Percentiles rank a stretch among this genome's conserved stretches.
Conservation (phyloP, 2,888 invertebrate genomes). For the Diadegma fenestrale region DNA sequence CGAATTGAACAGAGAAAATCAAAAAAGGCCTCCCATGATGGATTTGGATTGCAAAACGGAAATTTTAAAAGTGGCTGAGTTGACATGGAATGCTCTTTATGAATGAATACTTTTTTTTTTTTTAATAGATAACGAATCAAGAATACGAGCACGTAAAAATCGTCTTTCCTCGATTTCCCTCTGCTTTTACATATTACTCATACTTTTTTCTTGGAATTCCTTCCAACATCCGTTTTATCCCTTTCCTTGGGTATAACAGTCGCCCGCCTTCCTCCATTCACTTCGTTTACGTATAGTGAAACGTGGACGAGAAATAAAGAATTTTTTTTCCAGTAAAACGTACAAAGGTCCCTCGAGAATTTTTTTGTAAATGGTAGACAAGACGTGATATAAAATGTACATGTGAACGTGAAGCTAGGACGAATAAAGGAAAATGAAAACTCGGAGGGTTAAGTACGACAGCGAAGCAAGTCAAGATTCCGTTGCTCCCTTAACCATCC, state of each 20-base stretch:
- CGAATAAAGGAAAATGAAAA: slow-evolving; percentile 50
- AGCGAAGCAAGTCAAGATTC: slow-evolving; percentile 24
- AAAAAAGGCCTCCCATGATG: not conserved
- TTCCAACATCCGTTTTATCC: slow-evolving; percentile 14
- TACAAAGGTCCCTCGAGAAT: slow-evolving; percentile 39
- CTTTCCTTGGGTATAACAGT: not conserved
- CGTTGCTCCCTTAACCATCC: slow-evolving; percentile 35
- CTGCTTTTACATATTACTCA: slow-evolving; percentile 22
- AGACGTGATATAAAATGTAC: slow-evolving; percentile 14
- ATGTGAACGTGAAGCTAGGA: not conserved
- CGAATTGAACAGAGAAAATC: no score
- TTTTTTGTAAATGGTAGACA: slow-evolving; percentile 41
- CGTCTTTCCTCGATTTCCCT: slow-evolving; percentile 39
- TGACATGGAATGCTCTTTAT: not conserved
- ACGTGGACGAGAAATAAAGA: slow-evolving; percentile 48
- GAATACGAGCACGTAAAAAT: slow-evolving; percentile 45
- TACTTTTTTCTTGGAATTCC: slow-evolving; percentile 30
- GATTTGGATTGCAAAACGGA: not conserved
- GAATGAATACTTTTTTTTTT: slow-evolving; percentile 8
- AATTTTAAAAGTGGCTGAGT: not conserved
- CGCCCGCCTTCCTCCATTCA: slow-evolving; percentile 13
- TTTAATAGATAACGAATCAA: slow-evolving; percentile 58
- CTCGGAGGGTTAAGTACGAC: slow-evolving; percentile 14
- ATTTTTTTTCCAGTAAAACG: not conserved
- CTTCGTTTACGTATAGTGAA: slow-evolving; percentile 46